phyloP scores from a whole-genome alignment of 2,888 invertebrate genomes.

The Branchellion lobata region DNA sequence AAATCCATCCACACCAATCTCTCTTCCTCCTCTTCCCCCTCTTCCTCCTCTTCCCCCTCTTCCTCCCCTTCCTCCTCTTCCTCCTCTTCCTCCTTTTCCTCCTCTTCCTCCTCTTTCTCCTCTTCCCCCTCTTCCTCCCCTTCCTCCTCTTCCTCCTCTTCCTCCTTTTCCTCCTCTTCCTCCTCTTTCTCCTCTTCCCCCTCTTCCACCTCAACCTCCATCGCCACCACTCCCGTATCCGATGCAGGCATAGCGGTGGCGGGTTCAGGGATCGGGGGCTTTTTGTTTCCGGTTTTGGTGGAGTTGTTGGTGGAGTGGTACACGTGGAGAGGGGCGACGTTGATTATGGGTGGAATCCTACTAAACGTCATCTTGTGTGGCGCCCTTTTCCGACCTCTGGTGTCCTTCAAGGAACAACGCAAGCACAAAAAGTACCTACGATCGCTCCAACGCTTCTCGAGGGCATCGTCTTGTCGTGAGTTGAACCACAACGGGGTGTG shows the following conservation, averaged over 20 bases:
- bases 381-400: constrained; percentile 58
- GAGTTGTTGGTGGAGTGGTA: constrained; percentile 58
- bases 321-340: constrained; percentile 60
- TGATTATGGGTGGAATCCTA: constrained; percentile 58
- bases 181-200: too few relatives aligned
- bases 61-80: too few relatives aligned
- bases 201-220: too few relatives aligned
- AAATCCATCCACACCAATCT: too few relatives aligned
- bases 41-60: too few relatives aligned
- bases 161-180: too few relatives aligned
- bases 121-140: too few relatives aligned
- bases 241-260: constrained; percentile 57
- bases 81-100: background rate
- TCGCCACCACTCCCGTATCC: too few relatives aligned
- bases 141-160: too few relatives aligned
- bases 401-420: constrained; percentile 52
- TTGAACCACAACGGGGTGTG: constrained; percentile 30
- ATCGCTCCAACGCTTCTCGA: constrained; percentile 28
- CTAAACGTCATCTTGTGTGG: constrained; percentile 59
- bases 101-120: too few relatives aligned
- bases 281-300: constrained; percentile 59
- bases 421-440: constrained; percentile 15
- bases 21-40: too few relatives aligned
- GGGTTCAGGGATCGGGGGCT: constrained; percentile 61
- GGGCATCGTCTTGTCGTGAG: constrained; percentile 23